phyloP scores from a whole-genome alignment of 2,113 vertebrate species.

The Seriola quinqueradiata region DNA sequence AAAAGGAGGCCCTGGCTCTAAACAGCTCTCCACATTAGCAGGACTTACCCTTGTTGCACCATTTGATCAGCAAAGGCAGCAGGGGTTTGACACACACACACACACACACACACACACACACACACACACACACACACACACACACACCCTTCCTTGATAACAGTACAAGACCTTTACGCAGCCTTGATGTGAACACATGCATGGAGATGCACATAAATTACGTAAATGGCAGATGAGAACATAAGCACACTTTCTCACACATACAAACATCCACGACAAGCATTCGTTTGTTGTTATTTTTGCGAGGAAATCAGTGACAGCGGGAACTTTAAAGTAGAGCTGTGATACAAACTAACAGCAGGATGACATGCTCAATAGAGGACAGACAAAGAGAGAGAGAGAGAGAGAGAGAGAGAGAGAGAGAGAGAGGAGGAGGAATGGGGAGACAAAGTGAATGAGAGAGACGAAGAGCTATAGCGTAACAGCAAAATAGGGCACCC shows the following conservation, averaged over 20 bases:
- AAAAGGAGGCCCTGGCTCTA: constrained; percentile 96
- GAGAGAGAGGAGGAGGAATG: not conserved
- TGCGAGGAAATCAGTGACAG: constrained; percentile 83
- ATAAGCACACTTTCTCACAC: not conserved
- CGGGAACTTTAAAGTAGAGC: constrained; percentile 75
- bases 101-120: constrained; percentile 6
- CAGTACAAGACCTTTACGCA: constrained; percentile 37
- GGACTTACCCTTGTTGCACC: constrained; percentile 95
- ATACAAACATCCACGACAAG: not conserved
- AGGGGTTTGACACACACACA: constrained; percentile 80
- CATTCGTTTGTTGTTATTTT: constrained; percentile 48
- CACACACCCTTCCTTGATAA: constrained; percentile 57
- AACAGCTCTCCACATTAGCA: constrained; percentile 98
- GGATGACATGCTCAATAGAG: constrained; percentile 21
- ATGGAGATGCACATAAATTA: constrained; percentile 41
- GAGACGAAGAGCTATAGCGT: not conserved
- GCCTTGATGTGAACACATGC: constrained; percentile 45
- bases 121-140: constrained; percentile 26
- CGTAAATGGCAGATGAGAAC: constrained; percentile 1
- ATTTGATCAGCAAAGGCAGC: constrained; percentile 98
- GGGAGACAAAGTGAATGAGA: constrained; percentile 16
- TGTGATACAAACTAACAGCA: constrained; percentile 54
- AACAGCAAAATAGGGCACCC: constrained; percentile 44
- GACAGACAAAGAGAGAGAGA: constrained; percentile 4
- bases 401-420: constrained; percentile 5